phyloP scores from a whole-genome alignment of 2,113 vertebrate species.

The Poicephalus meyeri region DNA sequence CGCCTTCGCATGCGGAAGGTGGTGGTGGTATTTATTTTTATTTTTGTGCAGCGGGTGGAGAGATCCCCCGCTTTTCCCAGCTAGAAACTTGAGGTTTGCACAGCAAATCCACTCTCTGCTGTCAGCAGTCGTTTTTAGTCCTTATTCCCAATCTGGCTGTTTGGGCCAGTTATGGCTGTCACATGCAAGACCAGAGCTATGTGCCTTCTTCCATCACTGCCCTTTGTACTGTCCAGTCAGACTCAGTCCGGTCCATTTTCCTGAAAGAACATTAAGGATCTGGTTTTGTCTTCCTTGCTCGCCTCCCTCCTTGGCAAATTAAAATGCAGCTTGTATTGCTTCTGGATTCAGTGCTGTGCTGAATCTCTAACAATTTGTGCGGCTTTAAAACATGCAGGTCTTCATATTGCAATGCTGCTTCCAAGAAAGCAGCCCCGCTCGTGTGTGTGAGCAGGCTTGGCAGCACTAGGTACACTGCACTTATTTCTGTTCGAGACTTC shows the following conservation, averaged over 20 bases:
- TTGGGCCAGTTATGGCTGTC: background rate
- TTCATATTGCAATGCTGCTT: rapidly evolving
- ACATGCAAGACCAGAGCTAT: background rate
- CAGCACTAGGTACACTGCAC: background rate
- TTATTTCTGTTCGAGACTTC: background rate
- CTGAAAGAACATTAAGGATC: background rate
- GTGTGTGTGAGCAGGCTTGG: background rate
- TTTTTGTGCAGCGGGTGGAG: constrained; percentile 12
- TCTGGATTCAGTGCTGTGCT: background rate
- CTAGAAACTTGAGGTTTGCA: constrained; percentile 15
- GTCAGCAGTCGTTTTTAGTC: background rate
- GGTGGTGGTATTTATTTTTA: constrained; percentile 12
- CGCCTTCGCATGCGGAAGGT: constrained; percentile 50
- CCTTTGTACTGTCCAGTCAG: background rate
- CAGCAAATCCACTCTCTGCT: background rate
- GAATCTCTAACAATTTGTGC: rapidly evolving
- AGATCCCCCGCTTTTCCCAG: constrained; percentile 28
- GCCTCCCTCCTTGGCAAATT: background rate
- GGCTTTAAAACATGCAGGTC: background rate
- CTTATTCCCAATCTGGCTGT: background rate
- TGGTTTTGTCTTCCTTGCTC: background rate
- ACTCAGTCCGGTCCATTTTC: rapidly evolving
- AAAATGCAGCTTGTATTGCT: background rate
- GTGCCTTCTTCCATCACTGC: background rate
- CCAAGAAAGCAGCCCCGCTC: background rate